Evolutionary conservation across 35 echinoderm and acorn worm species (phyloP), one percentile per base, ranked within the genome.

Genomic region (Hemicentrotus pulcherrimus): DNA sequence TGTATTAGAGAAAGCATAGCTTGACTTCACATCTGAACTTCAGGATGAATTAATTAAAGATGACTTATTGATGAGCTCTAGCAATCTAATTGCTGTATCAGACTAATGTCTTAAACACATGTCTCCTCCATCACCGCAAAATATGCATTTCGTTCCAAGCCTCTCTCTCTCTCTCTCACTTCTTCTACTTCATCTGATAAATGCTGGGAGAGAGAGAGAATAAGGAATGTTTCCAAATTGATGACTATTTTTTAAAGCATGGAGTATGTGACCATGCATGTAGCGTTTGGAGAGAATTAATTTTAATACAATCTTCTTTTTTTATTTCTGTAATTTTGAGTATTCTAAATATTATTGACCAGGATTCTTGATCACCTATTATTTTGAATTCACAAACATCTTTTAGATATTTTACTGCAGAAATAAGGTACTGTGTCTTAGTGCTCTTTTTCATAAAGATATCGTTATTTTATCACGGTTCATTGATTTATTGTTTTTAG

Each of bases 31-130:
- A 47, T 47, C 46, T 93, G 91, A 93, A 93, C 91, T 93, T 93
- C n/a, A 47, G 91, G 91, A 93, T 58, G 48, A 58, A 93, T 93
- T 93, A 93, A 93, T 93, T 93, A 93, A 93, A 90, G 88, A 47
- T 90, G 88, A 90, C 88, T 90, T 90, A 90, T 90, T 93, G 91
- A 93, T 93, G 91, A 93, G 91, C 91, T 31, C 91, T 50, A 9
- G 91, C 91, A 93, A 93, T 47, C 48, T 93, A 47, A 93, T 93
- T 58, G 48, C 30, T 93, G 46, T 31, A 93, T 93, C 88, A 58
- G 91, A 58, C 91, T 93, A 33, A 93, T 93, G 91, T 58, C 30
- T 93, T 58, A 47, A 31, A 47, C 91, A 93, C 91, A 93, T 93
- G 91, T 93, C 48, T 93, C 18, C 91, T 24, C 91, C 32, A 48